Evolutionary conservation across 2,888 invertebrate genomes (phyloP).

Genomic region (Netelia inedita): DNA sequence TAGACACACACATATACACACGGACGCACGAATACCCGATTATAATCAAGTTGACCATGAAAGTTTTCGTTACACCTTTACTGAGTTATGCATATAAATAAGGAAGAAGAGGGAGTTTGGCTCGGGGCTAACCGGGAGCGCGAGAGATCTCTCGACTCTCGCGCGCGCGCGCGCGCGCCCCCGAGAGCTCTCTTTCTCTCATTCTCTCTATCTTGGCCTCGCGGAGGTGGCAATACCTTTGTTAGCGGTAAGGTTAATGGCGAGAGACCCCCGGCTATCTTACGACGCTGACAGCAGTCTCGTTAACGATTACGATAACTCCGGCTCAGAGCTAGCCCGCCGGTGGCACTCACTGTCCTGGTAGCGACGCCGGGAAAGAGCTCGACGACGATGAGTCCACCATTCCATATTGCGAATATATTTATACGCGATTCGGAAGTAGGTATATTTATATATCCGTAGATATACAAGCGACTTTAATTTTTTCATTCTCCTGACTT

Average conservation of each 20-base stretch:
- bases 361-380: constrained; percentile 53
- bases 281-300: constrained; percentile 81
- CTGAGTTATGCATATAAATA: constrained; percentile 84
- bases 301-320: constrained; percentile 82
- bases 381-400: constrained; percentile 47
- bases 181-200: constrained; percentile 29
- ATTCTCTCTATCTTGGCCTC: constrained; percentile 50
- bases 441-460: constrained; percentile 20
- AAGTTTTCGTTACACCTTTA: constrained; percentile 83
- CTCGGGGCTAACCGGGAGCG: constrained; percentile 72
- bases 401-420: constrained; percentile 38
- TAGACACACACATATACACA: constrained; percentile 6
- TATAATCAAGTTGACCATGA: constrained; percentile 79
- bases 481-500: neutral
- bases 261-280: constrained; percentile 80
- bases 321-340: constrained; percentile 71
- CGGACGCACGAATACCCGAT: constrained; percentile 60
- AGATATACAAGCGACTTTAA: neutral
- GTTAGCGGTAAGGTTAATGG: constrained; percentile 82
- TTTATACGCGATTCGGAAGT: neutral
- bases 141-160: constrained; percentile 65
- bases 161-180: constrained; percentile 63
- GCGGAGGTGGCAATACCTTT: constrained; percentile 82
- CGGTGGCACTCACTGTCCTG: constrained; percentile 65
- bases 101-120: constrained; percentile 75